Evolutionary conservation across 2,797 vertebrate genomes (phyloP).

Genomic region (Euphonia xanthogaster): DNA sequence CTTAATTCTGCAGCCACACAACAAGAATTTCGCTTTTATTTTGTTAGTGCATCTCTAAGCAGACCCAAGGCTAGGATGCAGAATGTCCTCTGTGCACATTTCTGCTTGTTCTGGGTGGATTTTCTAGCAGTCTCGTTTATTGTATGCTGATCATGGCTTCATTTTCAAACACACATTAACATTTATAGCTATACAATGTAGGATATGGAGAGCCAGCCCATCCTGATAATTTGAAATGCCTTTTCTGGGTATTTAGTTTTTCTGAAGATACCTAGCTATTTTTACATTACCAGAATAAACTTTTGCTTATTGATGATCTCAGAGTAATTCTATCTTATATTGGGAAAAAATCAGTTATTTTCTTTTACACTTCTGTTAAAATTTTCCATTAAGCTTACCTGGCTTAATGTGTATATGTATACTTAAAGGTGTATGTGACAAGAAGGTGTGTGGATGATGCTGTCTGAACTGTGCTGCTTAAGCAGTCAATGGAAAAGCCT

Average conservation of each 20-base stretch:
- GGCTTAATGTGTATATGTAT: neutral
- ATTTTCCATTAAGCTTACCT: neutral
- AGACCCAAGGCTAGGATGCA: conserved; percentile 14
- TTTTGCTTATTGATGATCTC: conserved; percentile 19
- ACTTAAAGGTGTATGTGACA: neutral
- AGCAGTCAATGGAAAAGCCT: conserved; percentile 2
- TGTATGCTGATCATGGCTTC: neutral
- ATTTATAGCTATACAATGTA: neutral
- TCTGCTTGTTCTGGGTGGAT: neutral
- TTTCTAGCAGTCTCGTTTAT: conserved; percentile 7
- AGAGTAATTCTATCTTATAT: conserved; percentile 1
- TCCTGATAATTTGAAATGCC: neutral
- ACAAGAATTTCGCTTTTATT: neutral
- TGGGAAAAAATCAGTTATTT: conserved; percentile 14
- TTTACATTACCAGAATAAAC: conserved; percentile 10
- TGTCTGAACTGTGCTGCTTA: neutral
- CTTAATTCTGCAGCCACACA: neutral
- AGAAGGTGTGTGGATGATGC: neutral
- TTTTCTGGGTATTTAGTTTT: conserved; percentile 15
- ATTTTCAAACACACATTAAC: neutral
- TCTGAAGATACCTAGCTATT: conserved; percentile 21
- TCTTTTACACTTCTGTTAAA: neutral
- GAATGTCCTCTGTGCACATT: neutral
- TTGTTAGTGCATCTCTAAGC: conserved; percentile 7
- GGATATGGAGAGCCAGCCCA: neutral